These are phyloP conservation scores for Cirrhinus mrigala DNA, from an alignment of 2,797 vertebrate genomes.

Conservation along the genomic window DNA sequence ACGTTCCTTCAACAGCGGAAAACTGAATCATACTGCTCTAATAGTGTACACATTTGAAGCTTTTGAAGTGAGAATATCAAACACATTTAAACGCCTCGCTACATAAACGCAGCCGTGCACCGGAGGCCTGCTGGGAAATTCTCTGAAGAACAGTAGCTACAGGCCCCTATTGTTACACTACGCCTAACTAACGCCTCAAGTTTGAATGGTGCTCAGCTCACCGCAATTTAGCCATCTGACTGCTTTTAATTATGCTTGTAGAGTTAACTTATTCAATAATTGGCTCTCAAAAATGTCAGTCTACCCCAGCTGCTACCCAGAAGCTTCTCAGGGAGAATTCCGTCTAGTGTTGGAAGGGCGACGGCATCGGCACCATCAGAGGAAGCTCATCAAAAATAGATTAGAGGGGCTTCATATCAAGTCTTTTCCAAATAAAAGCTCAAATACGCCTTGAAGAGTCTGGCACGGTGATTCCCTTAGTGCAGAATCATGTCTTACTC, in stretches of 20 bases:
- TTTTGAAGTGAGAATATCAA: slow-evolving; percentile 47
- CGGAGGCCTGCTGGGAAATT: slow-evolving; percentile 21
- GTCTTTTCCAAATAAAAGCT: slow-evolving; percentile 50
- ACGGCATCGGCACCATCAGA: slow-evolving; percentile 25
- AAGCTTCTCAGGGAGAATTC: slow-evolving; percentile 20
- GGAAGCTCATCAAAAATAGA: slow-evolving; percentile 60
- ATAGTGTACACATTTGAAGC: slow-evolving; percentile 43
- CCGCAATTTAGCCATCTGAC: slow-evolving; percentile 33
- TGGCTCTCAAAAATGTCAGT: slow-evolving; percentile 37
- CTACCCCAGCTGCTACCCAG: slow-evolving; percentile 19
- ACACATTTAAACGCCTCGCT: slow-evolving; percentile 42
- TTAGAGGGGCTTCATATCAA: slow-evolving; percentile 43
- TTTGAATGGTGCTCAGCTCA: neutral
- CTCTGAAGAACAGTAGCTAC: slow-evolving; percentile 10
- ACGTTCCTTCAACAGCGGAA: neutral
- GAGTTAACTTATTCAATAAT: slow-evolving; percentile 34
- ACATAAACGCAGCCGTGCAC: slow-evolving; percentile 10
- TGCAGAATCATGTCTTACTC: slow-evolving; percentile 34
- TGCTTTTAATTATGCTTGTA: slow-evolving; percentile 24
- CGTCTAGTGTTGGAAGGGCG: slow-evolving; percentile 34
- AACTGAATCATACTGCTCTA: slow-evolving; percentile 37
- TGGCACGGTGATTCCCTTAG: slow-evolving; percentile 29
- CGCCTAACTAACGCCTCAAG: slow-evolving; percentile 17
- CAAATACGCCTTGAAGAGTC: slow-evolving; percentile 21
- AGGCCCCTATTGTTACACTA: neutral